A percentile compares a stretch with the other conserved stretches of the same genome.
Conservation (phyloP, 2,888 invertebrate species). For the Mythimna loreyi region DNA sequence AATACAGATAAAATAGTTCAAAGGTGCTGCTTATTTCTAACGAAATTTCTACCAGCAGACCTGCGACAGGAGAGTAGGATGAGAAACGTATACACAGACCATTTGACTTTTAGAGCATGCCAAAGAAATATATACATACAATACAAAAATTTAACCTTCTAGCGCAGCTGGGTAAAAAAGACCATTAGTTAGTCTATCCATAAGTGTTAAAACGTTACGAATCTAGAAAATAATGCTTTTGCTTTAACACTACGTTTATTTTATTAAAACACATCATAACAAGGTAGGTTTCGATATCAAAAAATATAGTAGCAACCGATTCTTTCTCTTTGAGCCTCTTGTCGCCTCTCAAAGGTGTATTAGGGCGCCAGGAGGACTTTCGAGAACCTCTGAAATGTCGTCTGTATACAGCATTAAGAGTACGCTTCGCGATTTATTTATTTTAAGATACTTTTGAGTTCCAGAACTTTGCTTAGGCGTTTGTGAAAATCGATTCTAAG, state of each 20-base stretch:
- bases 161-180: too few relatives aligned
- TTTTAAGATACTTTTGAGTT: too few relatives aligned
- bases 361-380: neutral
- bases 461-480: neutral
- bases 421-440: neutral
- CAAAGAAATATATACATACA: too few relatives aligned
- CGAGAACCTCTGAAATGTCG: neutral
- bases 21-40: too few relatives aligned
- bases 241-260: neutral
- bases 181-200: neutral
- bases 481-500: neutral
- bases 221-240: neutral
- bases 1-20: too few relatives aligned
- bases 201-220: neutral
- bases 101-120: too few relatives aligned
- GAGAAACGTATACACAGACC: too few relatives aligned
- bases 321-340: constrained; percentile 7
- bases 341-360: constrained; percentile 12
- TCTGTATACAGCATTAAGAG: neutral
- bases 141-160: too few relatives aligned
- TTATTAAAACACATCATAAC: neutral
- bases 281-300: neutral
- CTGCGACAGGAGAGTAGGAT: too few relatives aligned
- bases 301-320: neutral
- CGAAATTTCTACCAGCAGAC: too few relatives aligned